These are phyloP conservation scores for Pongo pygmaeus DNA, from an alignment of 2,113 vertebrate genomes.

Conservation along the genomic window DNA sequence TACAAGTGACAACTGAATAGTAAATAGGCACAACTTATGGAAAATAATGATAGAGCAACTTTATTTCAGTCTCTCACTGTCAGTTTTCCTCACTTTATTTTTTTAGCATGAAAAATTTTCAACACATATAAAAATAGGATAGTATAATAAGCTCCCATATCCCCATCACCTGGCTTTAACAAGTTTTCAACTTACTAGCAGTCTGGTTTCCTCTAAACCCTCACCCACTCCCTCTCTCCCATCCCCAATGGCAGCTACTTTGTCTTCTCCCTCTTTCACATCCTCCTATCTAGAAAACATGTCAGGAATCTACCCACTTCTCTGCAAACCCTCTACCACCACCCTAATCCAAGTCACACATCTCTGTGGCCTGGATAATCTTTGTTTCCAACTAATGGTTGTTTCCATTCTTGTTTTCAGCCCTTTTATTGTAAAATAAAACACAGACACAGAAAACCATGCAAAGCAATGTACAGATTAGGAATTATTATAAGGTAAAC, in stretches of 20 bases:
- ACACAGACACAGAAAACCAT: background rate
- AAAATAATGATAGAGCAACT: slow-evolving; percentile 1
- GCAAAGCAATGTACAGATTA: background rate
- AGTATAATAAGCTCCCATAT: background rate
- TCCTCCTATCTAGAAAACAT: background rate
- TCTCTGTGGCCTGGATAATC: background rate
- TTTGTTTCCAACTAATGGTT: background rate
- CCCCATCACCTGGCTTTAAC: background rate
- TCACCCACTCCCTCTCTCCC: no score
- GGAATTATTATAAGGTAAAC: background rate
- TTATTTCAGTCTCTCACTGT: background rate
- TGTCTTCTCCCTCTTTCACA: no score
- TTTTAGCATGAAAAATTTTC: background rate
- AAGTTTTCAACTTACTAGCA: background rate
- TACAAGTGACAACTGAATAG: background rate
- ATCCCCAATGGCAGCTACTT: accelerated
- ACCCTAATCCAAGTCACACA: background rate
- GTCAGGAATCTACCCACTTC: background rate
- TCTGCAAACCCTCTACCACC: background rate
- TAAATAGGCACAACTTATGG: background rate
- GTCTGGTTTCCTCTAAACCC: background rate
- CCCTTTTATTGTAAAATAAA: background rate
- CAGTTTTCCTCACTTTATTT: background rate
- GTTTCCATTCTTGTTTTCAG: background rate
- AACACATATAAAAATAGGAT: background rate